Evolutionary conservation across 92 coral and sea anemone genomes (phyloP), one percentile per base, ranked within the genome.

Genomic region (Palythoa grandis): DNA sequence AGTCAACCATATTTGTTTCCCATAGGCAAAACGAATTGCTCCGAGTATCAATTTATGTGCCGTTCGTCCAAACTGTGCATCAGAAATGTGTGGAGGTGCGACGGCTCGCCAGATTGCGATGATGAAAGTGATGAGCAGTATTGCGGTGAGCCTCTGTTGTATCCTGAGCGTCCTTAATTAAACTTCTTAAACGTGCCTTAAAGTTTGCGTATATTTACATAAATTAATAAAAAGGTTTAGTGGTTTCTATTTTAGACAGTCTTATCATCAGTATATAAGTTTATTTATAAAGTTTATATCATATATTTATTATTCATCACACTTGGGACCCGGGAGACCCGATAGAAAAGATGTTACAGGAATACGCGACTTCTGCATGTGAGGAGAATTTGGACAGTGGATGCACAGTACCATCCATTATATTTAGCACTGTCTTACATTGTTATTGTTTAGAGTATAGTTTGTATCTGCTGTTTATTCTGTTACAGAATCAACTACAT

Each of bases 41-140:
- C 52, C 3, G 52, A 71, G 52, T 11, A 38, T n/a, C 17, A 14
- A 17, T 71, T 71, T n/a, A 13, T 14, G 52, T 71, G 76, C 52
- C 24, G 12, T 16, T 4, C 52, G 25, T 35, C 48, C n/a, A 37
- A 38, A 5, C 11, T 15, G 4, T 71, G 76, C 50, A 71, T 71
- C 3, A 16, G 4, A 4, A 29, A 14, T 14, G 48, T 29, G 50
- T 71, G 76, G 76, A 14, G 52, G 76, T 71, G 76, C 14, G 76
- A 71, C n/a, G 76, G 76, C 7, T 23, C 76, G 3, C 37, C 24
- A 35, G 76, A 71, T 15, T 71, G 76, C 20, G 76, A 25, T 39
- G 76, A 71, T 71, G 76, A 11, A 35, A 71, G 76, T 38, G 76
- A 71, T 38, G 76, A 71, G 29, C 37, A 71, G 10, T 8, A 38